Conservation (phyloP, 1,140 invertebrate species). For the Ceratina australensis region DNA sequence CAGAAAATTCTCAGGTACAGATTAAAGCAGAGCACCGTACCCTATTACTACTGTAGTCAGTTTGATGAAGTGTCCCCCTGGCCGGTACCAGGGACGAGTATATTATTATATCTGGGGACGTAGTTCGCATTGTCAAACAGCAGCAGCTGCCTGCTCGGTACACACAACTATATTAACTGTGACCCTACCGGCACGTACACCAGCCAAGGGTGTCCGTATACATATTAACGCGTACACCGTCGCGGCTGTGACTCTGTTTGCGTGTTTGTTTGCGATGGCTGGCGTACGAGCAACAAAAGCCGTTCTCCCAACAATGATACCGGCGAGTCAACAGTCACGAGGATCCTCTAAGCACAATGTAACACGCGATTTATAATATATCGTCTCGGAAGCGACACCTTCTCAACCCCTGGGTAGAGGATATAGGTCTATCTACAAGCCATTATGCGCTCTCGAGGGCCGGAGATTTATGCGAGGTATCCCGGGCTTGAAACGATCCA, state of each 20-base stretch:
- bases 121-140: slow-evolving; percentile 75
- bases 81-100: slow-evolving; percentile 68
- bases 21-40: slow-evolving; percentile 51
- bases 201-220: not conserved
- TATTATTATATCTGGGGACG: slow-evolving; percentile 76
- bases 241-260: slow-evolving; percentile 43
- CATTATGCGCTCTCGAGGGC: slow-evolving; percentile 54
- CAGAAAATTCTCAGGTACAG: slow-evolving; percentile 32
- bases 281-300: slow-evolving; percentile 70
- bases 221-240: not conserved
- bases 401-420: slow-evolving; percentile 50
- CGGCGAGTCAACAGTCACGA: slow-evolving; percentile 77
- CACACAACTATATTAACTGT: slow-evolving; percentile 76
- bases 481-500: not conserved
- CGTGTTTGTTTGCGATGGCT: slow-evolving; percentile 77
- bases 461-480: slow-evolving; percentile 31
- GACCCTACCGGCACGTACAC: slow-evolving; percentile 41
- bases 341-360: slow-evolving; percentile 76
- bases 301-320: slow-evolving; percentile 75
- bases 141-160: slow-evolving; percentile 71
- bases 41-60: slow-evolving; percentile 65
- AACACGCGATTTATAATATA: slow-evolving; percentile 77
- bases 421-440: slow-evolving; percentile 43
- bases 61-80: slow-evolving; percentile 75
- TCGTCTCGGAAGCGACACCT: slow-evolving; percentile 57